A percentile compares a stretch with the other conserved stretches of the same genome.
phyloP scores from a whole-genome alignment of 2,888 invertebrate genomes.

The Timandra comae region DNA sequence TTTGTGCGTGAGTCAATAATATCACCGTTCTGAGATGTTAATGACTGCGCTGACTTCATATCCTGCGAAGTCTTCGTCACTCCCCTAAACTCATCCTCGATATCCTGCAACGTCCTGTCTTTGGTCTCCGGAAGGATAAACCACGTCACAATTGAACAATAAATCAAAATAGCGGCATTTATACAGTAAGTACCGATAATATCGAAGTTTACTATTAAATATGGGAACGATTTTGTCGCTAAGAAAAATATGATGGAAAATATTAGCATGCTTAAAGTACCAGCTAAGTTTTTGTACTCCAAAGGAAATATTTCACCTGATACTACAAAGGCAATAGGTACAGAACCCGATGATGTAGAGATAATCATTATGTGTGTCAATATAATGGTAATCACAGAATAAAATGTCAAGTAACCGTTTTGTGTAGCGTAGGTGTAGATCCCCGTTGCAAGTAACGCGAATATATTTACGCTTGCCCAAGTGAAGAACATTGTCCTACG shows the following conservation, averaged over 20 bases:
- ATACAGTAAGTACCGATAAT: conserved; percentile 32
- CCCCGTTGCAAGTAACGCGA: conserved; percentile 33
- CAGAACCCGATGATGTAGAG: conserved; percentile 73
- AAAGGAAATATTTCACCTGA: conserved; percentile 82
- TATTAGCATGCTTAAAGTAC: conserved; percentile 42
- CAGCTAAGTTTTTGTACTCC: conserved; percentile 76
- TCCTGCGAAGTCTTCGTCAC: too few species aligned
- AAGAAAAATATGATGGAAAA: conserved; percentile 28
- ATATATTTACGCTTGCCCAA: conserved; percentile 32
- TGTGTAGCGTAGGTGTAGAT: conserved; percentile 37
- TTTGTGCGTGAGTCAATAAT: too few species aligned
- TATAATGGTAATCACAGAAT: conserved; percentile 35
- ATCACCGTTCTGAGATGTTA: too few species aligned
- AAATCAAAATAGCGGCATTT: conserved; percentile 35
- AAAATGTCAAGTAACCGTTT: conserved; percentile 28
- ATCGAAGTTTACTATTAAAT: conserved; percentile 23
- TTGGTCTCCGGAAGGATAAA: conserved; percentile 48
- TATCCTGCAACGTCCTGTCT: too few species aligned
- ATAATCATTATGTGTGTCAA: conserved; percentile 62
- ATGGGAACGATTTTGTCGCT: conserved; percentile 26
- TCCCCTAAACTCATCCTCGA: conserved; percentile 23
- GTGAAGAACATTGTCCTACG: conserved; percentile 39
- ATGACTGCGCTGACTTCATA: too few species aligned
- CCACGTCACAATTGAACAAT: conserved; percentile 37
- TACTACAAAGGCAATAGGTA: conserved; percentile 81